phyloP scores from a whole-genome alignment of 2,113 vertebrate genomes.

The Neogobius melanostomus region DNA sequence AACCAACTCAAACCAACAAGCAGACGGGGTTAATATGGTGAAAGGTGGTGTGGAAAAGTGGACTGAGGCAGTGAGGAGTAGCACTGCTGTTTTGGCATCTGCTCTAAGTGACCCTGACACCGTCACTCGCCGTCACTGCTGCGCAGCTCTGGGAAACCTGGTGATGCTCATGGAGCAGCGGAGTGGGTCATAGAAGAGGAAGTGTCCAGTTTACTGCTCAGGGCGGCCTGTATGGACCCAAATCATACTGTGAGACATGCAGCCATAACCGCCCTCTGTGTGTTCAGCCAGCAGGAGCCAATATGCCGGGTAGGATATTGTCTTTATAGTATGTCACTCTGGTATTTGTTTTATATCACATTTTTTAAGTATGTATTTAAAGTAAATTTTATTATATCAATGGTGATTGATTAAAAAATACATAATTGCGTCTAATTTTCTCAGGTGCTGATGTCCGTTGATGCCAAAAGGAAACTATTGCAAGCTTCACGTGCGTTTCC shows the following conservation, averaged over 20 bases:
- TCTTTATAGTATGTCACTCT: not conserved
- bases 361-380: not conserved
- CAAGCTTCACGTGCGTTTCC: conserved; percentile 40
- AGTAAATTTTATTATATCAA: too few species aligned
- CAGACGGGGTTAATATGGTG: not conserved
- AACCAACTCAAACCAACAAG: conserved; percentile 16
- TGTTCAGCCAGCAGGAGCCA: conserved; percentile 62
- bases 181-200: conserved; percentile 51
- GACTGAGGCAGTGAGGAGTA: conserved; percentile 59
- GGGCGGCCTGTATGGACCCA: conserved; percentile 65
- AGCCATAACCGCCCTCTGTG: conserved; percentile 61
- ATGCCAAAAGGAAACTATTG: conserved; percentile 54
- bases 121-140: conserved; percentile 72
- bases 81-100: conserved; percentile 41
- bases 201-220: conserved; percentile 54
- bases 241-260: conserved; percentile 68
- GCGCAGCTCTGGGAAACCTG: conserved; percentile 66
- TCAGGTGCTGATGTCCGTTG: conserved; percentile 59
- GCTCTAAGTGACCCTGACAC: conserved; percentile 68
- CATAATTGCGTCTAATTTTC: not conserved
- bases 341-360: not conserved
- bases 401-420: too few species aligned
- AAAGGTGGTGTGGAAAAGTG: conserved; percentile 38
- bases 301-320: conserved; percentile 59
- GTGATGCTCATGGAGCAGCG: conserved; percentile 42